These are phyloP conservation scores for Oreochromis niloticus DNA, from an alignment of 2,113 vertebrate genomes.

Conservation along the genomic window DNA sequence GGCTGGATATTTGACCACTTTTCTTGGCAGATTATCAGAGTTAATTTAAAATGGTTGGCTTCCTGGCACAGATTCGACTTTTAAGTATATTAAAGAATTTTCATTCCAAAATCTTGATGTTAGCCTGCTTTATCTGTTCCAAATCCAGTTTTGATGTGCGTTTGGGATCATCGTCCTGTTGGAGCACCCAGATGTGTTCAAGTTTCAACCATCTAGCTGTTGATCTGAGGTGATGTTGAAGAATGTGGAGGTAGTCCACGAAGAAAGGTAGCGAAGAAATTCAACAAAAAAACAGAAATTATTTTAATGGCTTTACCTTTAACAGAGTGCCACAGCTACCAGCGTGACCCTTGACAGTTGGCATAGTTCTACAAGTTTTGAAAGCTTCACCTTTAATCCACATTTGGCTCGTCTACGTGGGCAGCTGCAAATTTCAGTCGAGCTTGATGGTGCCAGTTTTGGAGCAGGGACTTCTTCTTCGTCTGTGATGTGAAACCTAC, in stretches of 20 bases:
- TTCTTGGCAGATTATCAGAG: background rate
- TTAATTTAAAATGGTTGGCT: background rate
- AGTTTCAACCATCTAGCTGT: background rate
- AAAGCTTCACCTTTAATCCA: background rate
- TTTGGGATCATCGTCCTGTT: background rate
- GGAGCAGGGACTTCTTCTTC: background rate
- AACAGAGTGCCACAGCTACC: background rate
- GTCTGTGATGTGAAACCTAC: background rate
- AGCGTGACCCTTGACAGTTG: background rate
- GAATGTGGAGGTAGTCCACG: background rate
- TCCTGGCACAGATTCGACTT: background rate
- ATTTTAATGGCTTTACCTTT: background rate
- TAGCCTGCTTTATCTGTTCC: background rate
- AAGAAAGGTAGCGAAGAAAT: background rate
- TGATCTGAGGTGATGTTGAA: rapidly evolving
- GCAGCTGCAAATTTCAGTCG: background rate
- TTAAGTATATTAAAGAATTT: background rate
- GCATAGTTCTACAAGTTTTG: background rate
- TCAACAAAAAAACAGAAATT: background rate
- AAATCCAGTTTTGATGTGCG: background rate
- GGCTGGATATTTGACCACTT: background rate
- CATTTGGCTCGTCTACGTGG: background rate
- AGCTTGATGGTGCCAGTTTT: background rate
- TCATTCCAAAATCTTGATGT: background rate
- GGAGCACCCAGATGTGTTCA: background rate